These are phyloP conservation scores for Lepus townsendii DNA, from an alignment of 2,797 vertebrate species.

Conservation along the genomic window DNA sequence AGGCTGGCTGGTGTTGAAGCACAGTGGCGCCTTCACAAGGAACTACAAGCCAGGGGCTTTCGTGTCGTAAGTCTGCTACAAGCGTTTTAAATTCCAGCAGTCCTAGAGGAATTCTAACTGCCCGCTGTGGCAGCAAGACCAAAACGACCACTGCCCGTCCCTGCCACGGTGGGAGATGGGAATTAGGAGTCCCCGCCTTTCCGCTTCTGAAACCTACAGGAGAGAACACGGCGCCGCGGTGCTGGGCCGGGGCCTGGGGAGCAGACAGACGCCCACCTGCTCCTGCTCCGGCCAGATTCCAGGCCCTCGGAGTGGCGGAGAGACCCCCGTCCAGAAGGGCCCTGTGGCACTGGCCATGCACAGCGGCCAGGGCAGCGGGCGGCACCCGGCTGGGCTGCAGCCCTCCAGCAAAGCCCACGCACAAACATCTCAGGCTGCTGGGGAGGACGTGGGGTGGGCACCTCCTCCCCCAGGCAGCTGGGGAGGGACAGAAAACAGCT, in stretches of 20 bases:
- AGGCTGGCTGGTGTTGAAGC: not conserved
- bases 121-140: accelerated
- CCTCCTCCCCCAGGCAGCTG: too few relatives aligned
- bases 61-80: slow-evolving; percentile 33
- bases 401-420: too few relatives aligned
- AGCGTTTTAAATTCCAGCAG: not conserved
- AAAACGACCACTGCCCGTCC: not conserved
- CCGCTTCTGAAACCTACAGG: slow-evolving; percentile 75
- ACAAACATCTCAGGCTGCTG: too few relatives aligned
- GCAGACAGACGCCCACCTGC: too few relatives aligned
- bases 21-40: slow-evolving; percentile 39
- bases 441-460: too few relatives aligned
- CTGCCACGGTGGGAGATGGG: slow-evolving; percentile 65
- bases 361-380: too few relatives aligned
- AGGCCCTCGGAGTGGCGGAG: too few relatives aligned
- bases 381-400: too few relatives aligned
- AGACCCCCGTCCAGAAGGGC: too few relatives aligned
- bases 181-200: slow-evolving; percentile 77
- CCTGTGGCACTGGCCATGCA: too few relatives aligned
- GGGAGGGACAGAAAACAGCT: too few relatives aligned
- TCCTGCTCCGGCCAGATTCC: too few relatives aligned
- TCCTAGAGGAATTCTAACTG: not conserved
- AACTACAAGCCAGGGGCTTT: slow-evolving; percentile 9
- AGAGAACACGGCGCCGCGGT: slow-evolving; percentile 15
- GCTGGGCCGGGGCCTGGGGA: slow-evolving; percentile 81